Percentiles rank a stretch among this genome's conserved stretches.
Conservation (phyloP, 2,888 invertebrate genomes). For the Chrysomela aeneicollis region DNA sequence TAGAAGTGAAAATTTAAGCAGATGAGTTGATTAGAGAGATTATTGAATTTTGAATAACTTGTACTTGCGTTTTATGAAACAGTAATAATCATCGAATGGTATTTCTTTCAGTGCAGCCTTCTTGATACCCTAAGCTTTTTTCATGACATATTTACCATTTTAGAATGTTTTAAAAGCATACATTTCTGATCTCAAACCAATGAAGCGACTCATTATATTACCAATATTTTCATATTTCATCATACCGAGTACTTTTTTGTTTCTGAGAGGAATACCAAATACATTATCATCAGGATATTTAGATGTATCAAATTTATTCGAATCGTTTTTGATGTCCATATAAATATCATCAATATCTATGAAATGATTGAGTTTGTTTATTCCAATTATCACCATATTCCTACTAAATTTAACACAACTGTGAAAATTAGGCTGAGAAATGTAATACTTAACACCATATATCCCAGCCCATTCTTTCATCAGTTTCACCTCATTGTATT, state of each 20-base stretch:
- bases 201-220: not conserved
- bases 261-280: not conserved
- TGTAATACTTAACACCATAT: conserved; percentile 33
- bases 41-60: too few relatives aligned
- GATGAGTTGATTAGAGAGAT: too few relatives aligned
- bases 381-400: conserved; percentile 31
- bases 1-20: too few relatives aligned
- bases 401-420: conserved; percentile 35
- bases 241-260: not conserved
- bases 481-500: conserved; percentile 27
- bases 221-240: not conserved
- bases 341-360: conserved; percentile 37
- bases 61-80: too few relatives aligned
- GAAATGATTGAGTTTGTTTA: conserved; percentile 37
- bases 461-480: conserved; percentile 26
- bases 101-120: not conserved
- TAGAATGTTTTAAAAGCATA: not conserved
- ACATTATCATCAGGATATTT: conserved; percentile 28
- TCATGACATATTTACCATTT: not conserved
- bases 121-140: not conserved
- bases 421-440: conserved; percentile 38
- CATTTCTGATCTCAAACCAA: too few relatives aligned
- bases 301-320: conserved; percentile 33
- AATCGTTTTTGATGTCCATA: conserved; percentile 28
- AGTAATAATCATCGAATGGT: not conserved